Evolutionary conservation across 2,113 vertebrate genomes (phyloP).

Genomic region (Zootoca vivipara): DNA sequence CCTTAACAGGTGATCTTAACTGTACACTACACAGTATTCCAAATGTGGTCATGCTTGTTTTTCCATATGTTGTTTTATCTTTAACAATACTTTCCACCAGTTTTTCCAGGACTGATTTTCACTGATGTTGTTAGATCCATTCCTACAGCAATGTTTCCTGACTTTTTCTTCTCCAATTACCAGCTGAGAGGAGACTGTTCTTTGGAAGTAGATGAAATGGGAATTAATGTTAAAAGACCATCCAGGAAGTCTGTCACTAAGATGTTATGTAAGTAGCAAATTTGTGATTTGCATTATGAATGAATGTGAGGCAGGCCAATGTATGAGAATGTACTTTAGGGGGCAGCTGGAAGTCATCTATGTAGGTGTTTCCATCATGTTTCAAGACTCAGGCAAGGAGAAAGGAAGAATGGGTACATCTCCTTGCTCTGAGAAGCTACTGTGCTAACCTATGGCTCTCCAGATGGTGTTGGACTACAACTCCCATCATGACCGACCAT

Average conservation of each 20-base stretch:
- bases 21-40: no score
- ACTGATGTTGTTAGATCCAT: not conserved
- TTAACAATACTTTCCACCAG: no score
- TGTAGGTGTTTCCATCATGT: not conserved
- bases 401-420: not conserved
- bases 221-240: conserved; percentile 72
- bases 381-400: not conserved
- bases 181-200: conserved; percentile 74
- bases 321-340: not conserved
- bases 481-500: no score
- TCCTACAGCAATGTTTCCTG: not conserved
- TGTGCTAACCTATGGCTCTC: not conserved
- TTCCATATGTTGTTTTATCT: no score
- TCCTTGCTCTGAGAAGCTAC: not conserved
- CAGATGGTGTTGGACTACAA: no score
- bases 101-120: no score
- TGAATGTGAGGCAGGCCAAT: not conserved
- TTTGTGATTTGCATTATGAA: not conserved
- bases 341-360: not conserved
- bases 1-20: no score
- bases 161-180: conserved; percentile 19
- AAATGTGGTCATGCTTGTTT: no score
- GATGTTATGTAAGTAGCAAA: conserved; percentile 76
- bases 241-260: conserved; percentile 79
- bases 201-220: conserved; percentile 71